Conservation (phyloP, 2,888 invertebrate genomes). For the Spodoptera littoralis region DNA sequence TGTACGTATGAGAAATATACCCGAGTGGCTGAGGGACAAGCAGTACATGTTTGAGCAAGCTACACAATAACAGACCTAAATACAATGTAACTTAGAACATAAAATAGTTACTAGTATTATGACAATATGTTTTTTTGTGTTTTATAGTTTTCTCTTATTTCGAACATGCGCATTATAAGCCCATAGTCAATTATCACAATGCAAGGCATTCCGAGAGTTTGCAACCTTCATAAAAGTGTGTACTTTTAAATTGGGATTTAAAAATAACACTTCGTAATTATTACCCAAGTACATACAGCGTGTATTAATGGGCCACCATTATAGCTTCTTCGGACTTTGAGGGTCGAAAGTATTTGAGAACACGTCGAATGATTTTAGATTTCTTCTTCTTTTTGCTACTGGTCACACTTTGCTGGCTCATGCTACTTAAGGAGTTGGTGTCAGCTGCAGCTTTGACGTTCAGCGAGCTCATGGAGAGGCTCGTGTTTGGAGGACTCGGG, state of each 20-base stretch:
- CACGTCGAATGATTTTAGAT: constrained; percentile 30
- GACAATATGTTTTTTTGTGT: no score
- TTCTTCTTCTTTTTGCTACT: constrained; percentile 51
- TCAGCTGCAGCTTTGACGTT: constrained; percentile 42
- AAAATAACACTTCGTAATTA: constrained; percentile 3
- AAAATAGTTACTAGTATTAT: no score
- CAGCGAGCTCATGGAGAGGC: constrained; percentile 56
- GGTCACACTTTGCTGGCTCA: constrained; percentile 53
- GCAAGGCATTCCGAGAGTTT: no score
- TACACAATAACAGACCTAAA: no score
- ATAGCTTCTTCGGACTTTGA: constrained; percentile 49
- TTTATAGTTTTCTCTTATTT: no score
- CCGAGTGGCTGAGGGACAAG: no score
- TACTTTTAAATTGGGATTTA: constrained; percentile 4
- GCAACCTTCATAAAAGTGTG: background rate
- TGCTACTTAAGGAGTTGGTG: constrained; percentile 56
- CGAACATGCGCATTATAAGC: no score
- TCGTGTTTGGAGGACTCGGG: constrained; percentile 37
- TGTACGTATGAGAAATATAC: no score
- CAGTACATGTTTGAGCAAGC: no score
- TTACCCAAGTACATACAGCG: no score
- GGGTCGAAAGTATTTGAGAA: constrained; percentile 35
- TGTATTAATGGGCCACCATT: constrained; percentile 42
- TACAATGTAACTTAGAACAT: no score
- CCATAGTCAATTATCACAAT: no score